Evolutionary conservation across 2,888 invertebrate species (phyloP), one percentile per base, ranked within the genome.

Genomic region (Trachelus stipa): DNA sequence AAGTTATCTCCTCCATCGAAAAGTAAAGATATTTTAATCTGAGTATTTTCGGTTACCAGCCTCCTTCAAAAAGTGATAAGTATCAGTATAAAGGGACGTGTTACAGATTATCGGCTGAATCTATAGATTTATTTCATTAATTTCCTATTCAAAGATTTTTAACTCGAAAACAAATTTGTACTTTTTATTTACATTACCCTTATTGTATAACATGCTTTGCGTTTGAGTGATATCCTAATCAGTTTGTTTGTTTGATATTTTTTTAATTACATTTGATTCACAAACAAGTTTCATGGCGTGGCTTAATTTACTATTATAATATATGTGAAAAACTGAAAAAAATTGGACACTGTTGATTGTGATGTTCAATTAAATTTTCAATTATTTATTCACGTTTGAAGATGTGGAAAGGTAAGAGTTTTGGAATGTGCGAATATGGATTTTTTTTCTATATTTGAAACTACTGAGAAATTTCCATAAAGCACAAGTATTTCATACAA

Each of bases 1-100:
- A 96, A 89, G 93, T 96, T 12, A 76, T 93, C 71, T 88, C 89
- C 30, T 85, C 87, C 12, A 86, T 78, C 68, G 84, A 86, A 71
- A 82, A 83, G 69, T 87, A 84, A 83, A 83, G 73, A 77, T 80
- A 56, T 56, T 56, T 56, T 6, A 23, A 23, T 56, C 23, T 56
- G 56, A 56, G 56, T 56, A 56, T 56, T 56, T 23, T 56, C 56
- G 23, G 9, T 56, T 56, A 23, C 23, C 56, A 56, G 56, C 9
- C 15, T 9, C 56, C 23, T 23, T 56, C 9, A 9, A 56, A 23
- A 56, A 56, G 56, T 56, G 23, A 56, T 56, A 6, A 23, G 56
- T 56, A 23, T 56, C 56, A 23, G 56, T 56, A 56, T 56, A 56
- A 23, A 56, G 23, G 23, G 9, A 56, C 56, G 9, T 23, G 9